These are phyloP conservation scores for Sebastes iracundus DNA, from an alignment of 2,797 vertebrate genomes.

Conservation along the genomic window DNA sequence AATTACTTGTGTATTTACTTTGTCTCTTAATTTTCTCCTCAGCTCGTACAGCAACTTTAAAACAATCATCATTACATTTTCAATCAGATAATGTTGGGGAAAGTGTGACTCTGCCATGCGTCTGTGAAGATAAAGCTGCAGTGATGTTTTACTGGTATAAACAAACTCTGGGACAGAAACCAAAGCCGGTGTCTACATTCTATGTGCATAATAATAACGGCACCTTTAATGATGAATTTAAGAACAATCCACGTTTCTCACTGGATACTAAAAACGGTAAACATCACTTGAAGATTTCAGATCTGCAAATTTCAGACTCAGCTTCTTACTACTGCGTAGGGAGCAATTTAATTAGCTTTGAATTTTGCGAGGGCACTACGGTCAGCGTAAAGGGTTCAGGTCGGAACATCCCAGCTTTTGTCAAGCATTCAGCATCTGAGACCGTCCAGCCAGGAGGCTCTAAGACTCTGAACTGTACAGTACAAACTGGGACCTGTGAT, in stretches of 20 bases:
- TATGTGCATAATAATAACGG: neutral
- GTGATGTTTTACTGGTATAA: constrained; percentile 5
- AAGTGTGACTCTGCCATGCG: constrained; percentile 20
- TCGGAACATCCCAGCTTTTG: neutral
- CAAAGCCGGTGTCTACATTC: neutral
- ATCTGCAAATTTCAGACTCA: constrained; percentile 39
- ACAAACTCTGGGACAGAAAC: neutral
- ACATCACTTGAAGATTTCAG: constrained; percentile 9
- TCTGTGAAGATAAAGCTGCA: neutral
- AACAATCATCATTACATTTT: neutral
- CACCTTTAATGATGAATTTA: constrained; percentile 20
- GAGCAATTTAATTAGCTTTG: neutral
- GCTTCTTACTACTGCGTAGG: constrained; percentile 42
- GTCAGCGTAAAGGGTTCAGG: neutral
- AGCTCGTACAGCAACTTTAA: neutral
- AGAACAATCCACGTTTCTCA: neutral
- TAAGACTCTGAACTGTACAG: no score
- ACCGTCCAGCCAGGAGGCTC: no score
- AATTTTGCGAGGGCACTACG: neutral
- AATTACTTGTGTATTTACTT: neutral
- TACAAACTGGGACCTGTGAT: no score
- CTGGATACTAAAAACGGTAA: neutral
- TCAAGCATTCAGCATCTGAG: constrained; percentile 14
- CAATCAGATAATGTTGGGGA: constrained; percentile 15
- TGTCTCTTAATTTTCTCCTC: neutral